phyloP scores from a whole-genome alignment of 2,113 vertebrate genomes.

The Corythornis cristatus region DNA sequence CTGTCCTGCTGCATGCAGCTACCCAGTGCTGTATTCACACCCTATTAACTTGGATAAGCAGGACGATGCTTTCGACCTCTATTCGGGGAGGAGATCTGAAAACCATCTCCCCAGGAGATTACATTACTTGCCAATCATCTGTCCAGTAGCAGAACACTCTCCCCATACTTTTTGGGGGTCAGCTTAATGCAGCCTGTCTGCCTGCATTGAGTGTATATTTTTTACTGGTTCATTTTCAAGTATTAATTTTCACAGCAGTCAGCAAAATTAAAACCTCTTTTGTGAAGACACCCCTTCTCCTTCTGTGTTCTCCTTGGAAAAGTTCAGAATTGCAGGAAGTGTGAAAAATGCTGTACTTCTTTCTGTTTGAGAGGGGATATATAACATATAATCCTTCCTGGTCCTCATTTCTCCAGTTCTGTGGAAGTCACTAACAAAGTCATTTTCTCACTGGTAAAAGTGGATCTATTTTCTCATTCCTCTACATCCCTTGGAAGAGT shows the following conservation, averaged over 20 bases:
- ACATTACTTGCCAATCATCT: neutral
- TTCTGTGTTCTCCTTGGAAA: neutral
- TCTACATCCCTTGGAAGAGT: neutral
- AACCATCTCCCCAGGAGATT: constrained; percentile 7
- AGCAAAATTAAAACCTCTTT: neutral
- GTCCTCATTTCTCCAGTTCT: neutral
- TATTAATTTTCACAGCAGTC: neutral
- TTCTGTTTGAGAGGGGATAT: neutral
- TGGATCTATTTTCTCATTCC: neutral
- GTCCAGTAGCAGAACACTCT: neutral
- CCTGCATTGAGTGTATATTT: neutral
- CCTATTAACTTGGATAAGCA: neutral
- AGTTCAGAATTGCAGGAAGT: neutral
- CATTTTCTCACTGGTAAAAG: neutral
- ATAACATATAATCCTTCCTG: neutral
- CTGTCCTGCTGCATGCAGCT: neutral
- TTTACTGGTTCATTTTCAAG: neutral
- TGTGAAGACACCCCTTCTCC: neutral
- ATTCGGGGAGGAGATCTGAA: neutral
- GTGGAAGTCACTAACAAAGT: neutral
- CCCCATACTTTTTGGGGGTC: neutral
- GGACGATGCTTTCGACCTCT: neutral
- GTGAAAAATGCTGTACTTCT: neutral
- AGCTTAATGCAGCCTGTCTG: neutral
- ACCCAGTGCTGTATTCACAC: neutral